Evolutionary conservation across 2,888 invertebrate genomes (phyloP).

Genomic region (Cantharis lateralis): DNA sequence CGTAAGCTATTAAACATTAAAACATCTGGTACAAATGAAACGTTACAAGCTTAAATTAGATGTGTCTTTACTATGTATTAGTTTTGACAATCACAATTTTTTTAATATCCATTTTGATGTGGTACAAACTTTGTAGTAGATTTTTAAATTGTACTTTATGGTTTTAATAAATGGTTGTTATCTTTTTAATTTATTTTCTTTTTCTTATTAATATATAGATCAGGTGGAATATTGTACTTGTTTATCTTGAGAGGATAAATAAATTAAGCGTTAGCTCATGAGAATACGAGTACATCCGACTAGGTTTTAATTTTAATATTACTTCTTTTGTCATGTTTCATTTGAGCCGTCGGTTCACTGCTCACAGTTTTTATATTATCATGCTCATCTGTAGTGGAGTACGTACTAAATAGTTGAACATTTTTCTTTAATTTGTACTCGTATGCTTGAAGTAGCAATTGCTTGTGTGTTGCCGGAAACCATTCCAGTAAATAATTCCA

Average conservation of each 20-base stretch:
- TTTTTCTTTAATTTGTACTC: background rate
- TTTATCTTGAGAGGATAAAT: too few relatives aligned
- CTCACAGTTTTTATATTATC: background rate
- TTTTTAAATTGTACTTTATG: background rate
- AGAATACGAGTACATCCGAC: background rate
- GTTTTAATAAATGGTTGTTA: background rate
- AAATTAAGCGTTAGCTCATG: background rate
- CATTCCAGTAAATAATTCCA: slow-evolving; percentile 39
- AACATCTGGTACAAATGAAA: background rate
- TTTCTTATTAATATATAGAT: background rate
- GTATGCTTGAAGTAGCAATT: slow-evolving; percentile 26
- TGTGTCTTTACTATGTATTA: background rate
- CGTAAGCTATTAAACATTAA: background rate
- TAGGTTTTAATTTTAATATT: background rate
- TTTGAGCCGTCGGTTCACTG: background rate
- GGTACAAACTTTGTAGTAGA: background rate
- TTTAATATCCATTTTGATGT: background rate
- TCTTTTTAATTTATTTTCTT: background rate
- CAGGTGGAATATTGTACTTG: too few relatives aligned
- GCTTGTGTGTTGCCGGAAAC: slow-evolving; percentile 39
- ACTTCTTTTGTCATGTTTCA: background rate
- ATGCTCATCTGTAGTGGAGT: background rate
- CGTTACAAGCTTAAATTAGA: background rate
- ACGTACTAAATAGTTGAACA: background rate
- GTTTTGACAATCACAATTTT: background rate